Evolutionary conservation across 2,888 invertebrate genomes (phyloP).

Genomic region (Endotricha flammealis): DNA sequence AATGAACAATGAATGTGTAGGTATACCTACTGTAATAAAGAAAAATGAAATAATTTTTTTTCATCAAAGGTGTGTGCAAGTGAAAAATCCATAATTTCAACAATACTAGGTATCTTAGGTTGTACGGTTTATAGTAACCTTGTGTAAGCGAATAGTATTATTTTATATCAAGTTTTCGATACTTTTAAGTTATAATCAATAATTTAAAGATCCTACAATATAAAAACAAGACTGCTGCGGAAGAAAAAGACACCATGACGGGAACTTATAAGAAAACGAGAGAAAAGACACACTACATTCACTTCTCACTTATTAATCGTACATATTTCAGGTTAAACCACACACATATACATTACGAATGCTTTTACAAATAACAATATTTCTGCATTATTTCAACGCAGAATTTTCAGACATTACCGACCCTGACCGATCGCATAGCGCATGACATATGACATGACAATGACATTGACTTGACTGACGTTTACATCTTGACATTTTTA

Average conservation of each 20-base stretch:
- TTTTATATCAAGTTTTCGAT: background rate
- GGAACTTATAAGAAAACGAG: slow-evolving; percentile 32
- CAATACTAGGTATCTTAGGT: background rate
- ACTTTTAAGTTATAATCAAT: background rate
- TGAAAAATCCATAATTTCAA: slow-evolving; percentile 7
- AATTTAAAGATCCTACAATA: background rate
- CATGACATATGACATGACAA: slow-evolving; percentile 18
- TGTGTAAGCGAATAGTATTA: background rate
- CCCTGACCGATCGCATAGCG: slow-evolving; percentile 23
- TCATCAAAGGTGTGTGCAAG: slow-evolving; percentile 4
- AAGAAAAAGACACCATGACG: slow-evolving; percentile 1
- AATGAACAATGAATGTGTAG: no score
- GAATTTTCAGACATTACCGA: slow-evolving; percentile 29
- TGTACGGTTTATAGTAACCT: background rate
- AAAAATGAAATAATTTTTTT: no score
- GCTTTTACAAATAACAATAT: no score
- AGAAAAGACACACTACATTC: slow-evolving; percentile 31
- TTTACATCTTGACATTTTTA: no score
- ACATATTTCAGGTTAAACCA: slow-evolving; percentile 11
- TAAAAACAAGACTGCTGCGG: slow-evolving; percentile 4
- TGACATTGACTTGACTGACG: slow-evolving; percentile 30
- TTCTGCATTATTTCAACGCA: slow-evolving; percentile 12
- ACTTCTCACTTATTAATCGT: slow-evolving; percentile 20
- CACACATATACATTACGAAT: background rate
- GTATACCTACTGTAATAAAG: no score